Base-by-base conservation (phyloP, 2,797 vertebrate species). In the Darevskia nairensis region DNA sequence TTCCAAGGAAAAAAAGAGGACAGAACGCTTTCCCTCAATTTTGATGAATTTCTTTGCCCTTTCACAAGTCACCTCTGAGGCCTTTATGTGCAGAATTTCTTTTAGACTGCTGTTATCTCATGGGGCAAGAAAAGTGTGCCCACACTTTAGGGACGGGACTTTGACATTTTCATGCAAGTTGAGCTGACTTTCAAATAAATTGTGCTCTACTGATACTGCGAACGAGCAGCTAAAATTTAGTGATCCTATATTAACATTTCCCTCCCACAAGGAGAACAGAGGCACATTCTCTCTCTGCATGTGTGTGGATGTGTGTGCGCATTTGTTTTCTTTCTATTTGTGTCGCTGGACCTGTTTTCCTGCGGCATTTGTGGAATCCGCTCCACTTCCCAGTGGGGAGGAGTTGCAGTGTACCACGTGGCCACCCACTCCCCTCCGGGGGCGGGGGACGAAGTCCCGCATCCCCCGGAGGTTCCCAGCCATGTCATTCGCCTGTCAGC, bases 1-100 rank as follows among this genome's bases (percentile, higher is more conserved):
- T n/a, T 13, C 66, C 64, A 66, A 11, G 15, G 17, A 9, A 21
- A 21, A 32, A 72, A 82, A 93, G 69, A 92, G 88, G 83, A 79
- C 85, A 80, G 87, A 86, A 64, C 80, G 84, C 66, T 77, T 93
- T 59, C 88, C 79, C 82, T 92, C 92, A 85, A 74, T 93, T 92
- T 93, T 94, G 94, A 93, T 94, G 35, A 93, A 94, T 95, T 90
- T 86, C 92, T 82, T 87, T 95, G 93, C 92, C 90, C 92, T 95
- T 95, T 95, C 68, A 74, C 17, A 75, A 94, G 80, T 15, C 92
- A 78, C 74, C 87, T 82, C 77, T 39, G 87, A 89, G 91, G 78
- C 39, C 87, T 86, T 77, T 69, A 61, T 8, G 2, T 76, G 85
- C 76, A 78, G 75, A 88, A 25, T 80, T 92, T 92, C 89, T 83